Percentiles rank a stretch among this genome's conserved stretches.
Evolutionary conservation across 2,797 vertebrate species (phyloP).

Genomic region (Paedocypris micromegethes): DNA sequence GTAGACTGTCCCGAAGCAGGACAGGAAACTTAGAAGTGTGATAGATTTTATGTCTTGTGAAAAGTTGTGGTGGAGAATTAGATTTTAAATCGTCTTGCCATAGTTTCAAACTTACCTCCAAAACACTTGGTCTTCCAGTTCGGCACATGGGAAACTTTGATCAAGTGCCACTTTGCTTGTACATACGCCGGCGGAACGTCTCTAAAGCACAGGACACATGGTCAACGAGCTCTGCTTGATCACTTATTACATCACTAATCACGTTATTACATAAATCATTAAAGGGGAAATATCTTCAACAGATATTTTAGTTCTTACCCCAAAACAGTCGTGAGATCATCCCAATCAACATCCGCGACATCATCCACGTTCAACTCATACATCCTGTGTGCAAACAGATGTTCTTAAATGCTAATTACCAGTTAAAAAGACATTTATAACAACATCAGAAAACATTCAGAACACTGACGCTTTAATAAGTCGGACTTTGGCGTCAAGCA

Average conservation of each 20-base stretch:
- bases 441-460: neutral
- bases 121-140: constrained; percentile 68
- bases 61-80: no score
- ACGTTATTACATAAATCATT: no score
- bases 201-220: constrained; percentile 55
- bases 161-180: constrained; percentile 67
- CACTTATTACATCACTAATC: no score
- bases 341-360: constrained; percentile 73
- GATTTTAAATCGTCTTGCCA: no score
- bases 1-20: no score
- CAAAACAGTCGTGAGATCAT: constrained; percentile 60
- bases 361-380: constrained; percentile 70
- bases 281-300: no score
- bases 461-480: constrained; percentile 62
- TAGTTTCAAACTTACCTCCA: constrained; percentile 66
- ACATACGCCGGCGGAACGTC: constrained; percentile 61
- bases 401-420: neutral
- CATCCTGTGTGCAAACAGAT: constrained; percentile 63
- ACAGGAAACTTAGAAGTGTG: no score
- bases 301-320: constrained; percentile 68
- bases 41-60: no score
- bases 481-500: constrained; percentile 49
- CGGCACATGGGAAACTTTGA: constrained; percentile 74
- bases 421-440: neutral
- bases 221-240: no score